These are phyloP conservation scores for Drosophila kuntzei DNA, from an alignment of 2,888 invertebrate genomes.

Conservation along the genomic window DNA sequence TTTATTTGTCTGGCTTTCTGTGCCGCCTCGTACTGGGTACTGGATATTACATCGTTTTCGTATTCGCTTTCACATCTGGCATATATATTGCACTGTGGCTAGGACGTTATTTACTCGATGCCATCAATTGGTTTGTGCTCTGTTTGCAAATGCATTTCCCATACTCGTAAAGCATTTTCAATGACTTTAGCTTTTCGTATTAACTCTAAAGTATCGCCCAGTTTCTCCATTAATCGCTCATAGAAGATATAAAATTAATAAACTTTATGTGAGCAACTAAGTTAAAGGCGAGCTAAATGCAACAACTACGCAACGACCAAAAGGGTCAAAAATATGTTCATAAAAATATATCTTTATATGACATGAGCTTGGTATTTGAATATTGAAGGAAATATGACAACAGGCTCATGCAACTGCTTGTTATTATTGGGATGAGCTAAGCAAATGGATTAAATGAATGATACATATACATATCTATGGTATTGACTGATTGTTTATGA, in stretches of 20 bases:
- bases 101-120: conserved; percentile 25
- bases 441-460: conserved; percentile 39
- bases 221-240: conserved; percentile 65
- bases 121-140: conserved; percentile 51
- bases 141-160: conserved; percentile 39
- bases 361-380: conserved; percentile 7
- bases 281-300: conserved; percentile 67
- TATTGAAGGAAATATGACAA: conserved; percentile 9
- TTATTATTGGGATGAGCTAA: conserved; percentile 42
- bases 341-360: conserved; percentile 15
- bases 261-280: conserved; percentile 75
- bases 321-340: conserved; percentile 18
- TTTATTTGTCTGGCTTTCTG: conserved; percentile 51
- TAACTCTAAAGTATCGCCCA: conserved; percentile 39
- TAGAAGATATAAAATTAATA: conserved; percentile 79
- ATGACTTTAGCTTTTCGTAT: conserved; percentile 24
- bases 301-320: conserved; percentile 66
- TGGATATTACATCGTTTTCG: conserved; percentile 13
- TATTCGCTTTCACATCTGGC: conserved; percentile 47
- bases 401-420: conserved; percentile 42
- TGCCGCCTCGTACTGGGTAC: conserved; percentile 22
- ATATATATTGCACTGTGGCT: conserved; percentile 33
- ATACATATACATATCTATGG: background rate
- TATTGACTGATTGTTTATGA: conserved; percentile 4
- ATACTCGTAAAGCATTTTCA: conserved; percentile 19